phyloP scores from a whole-genome alignment of 23 tunicate genomes.

The Botrylloides violaceus region DNA sequence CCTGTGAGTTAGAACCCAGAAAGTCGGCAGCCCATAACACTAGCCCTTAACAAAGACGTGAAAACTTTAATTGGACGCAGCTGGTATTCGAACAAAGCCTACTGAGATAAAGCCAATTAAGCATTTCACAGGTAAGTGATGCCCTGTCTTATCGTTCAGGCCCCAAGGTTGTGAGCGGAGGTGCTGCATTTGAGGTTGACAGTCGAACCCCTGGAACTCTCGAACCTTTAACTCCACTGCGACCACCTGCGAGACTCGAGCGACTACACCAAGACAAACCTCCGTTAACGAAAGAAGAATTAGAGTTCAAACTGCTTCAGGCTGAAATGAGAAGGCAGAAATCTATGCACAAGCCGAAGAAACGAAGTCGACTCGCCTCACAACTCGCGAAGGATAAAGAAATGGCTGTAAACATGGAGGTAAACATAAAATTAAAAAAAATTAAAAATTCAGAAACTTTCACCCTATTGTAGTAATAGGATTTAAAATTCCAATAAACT shows the following conservation, averaged over 20 bases:
- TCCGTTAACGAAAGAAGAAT: constrained; percentile 47
- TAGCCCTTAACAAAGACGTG: too few species aligned
- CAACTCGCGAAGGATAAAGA: constrained; percentile 11
- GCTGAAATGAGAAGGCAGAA: constrained; percentile 66
- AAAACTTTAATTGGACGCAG: too few species aligned
- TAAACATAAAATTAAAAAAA: not conserved
- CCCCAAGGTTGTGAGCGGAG: constrained; percentile 58
- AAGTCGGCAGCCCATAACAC: too few species aligned
- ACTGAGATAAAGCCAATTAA: too few species aligned
- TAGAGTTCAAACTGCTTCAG: constrained; percentile 49
- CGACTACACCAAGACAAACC: constrained; percentile 46
- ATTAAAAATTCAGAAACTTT: not conserved
- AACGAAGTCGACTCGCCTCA: constrained; percentile 18
- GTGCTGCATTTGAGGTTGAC: constrained; percentile 85
- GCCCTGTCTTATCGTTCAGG: constrained; percentile 37
- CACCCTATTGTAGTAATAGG: not conserved
- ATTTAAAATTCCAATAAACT: not conserved
- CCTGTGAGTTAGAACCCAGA: too few species aligned
- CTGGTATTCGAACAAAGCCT: too few species aligned
- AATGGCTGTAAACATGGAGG: constrained; percentile 8
- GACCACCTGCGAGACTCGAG: constrained; percentile 78
- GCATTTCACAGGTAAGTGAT: too few species aligned
- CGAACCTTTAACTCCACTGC: constrained; percentile 69
- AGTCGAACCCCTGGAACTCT: constrained; percentile 33
- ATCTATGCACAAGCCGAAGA: constrained; percentile 9